A percentile compares a stretch with the other conserved stretches of the same genome.
These are phyloP conservation scores for Drosophila neocordata DNA, from an alignment of 1,140 invertebrate genomes.

Conservation along the genomic window DNA sequence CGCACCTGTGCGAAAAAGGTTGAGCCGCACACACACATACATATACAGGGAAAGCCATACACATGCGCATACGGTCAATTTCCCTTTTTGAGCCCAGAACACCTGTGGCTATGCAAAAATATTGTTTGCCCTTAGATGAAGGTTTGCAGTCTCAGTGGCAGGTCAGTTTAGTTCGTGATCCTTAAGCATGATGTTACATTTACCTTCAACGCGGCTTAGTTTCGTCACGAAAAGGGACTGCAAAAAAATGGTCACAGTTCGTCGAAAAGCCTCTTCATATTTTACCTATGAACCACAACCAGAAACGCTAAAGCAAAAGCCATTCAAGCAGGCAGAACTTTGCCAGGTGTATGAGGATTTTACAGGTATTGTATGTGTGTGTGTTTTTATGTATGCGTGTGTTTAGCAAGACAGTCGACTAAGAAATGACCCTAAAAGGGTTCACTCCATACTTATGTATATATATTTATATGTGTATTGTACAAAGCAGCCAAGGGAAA, in stretches of 20 bases:
- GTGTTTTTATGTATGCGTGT: not conserved
- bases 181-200: slow-evolving; percentile 58
- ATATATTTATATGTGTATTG: no score
- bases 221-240: slow-evolving; percentile 20
- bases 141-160: slow-evolving; percentile 47
- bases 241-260: slow-evolving; percentile 60
- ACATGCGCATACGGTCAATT: not conserved
- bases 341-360: slow-evolving; percentile 74
- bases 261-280: slow-evolving; percentile 52
- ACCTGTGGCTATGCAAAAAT: slow-evolving; percentile 64
- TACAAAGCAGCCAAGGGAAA: no score
- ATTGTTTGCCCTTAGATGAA: slow-evolving; percentile 5
- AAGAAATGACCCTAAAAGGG: not conserved
- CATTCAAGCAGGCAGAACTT: slow-evolving; percentile 54
- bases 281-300: slow-evolving; percentile 53
- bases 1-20: slow-evolving; percentile 52
- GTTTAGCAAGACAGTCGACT: not conserved
- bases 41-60: not conserved
- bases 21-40: not conserved
- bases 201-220: slow-evolving; percentile 33
- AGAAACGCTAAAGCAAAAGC: slow-evolving; percentile 50
- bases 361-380: slow-evolving; percentile 48
- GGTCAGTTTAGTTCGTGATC: slow-evolving; percentile 52
- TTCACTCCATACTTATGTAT: no score
- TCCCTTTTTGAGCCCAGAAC: slow-evolving; percentile 12